Evolutionary conservation across 2,888 invertebrate genomes (phyloP).

Genomic region (Sabatieria punctata): DNA sequence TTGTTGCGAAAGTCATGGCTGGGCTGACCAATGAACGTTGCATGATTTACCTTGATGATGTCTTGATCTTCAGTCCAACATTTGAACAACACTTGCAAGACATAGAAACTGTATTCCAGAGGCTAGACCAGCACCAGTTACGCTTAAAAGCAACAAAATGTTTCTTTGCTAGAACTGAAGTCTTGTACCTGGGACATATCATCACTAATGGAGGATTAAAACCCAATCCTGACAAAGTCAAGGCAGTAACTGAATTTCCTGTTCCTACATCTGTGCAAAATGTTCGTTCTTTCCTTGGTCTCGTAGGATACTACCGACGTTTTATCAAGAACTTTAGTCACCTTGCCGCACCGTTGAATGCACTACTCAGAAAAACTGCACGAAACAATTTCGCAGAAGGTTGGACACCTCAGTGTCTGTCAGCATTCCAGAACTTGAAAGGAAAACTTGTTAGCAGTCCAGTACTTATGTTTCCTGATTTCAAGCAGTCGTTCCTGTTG

Average conservation of each 20-base stretch:
- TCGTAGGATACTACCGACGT: background rate
- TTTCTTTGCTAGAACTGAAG: background rate
- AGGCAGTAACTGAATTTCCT: background rate
- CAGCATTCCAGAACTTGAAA: too few species aligned
- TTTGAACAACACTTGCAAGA: background rate
- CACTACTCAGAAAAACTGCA: background rate
- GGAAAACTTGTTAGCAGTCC: too few species aligned
- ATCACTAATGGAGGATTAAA: background rate
- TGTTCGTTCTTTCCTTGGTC: background rate
- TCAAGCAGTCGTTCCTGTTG: too few species aligned
- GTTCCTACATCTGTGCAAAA: background rate
- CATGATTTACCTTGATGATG: background rate
- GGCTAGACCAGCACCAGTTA: background rate
- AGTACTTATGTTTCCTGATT: too few species aligned
- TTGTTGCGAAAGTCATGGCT: constrained; percentile 5
- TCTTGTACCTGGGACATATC: background rate
- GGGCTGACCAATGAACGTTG: background rate
- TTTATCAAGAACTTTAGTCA: background rate
- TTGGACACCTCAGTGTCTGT: too few species aligned
- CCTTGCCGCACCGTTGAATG: background rate
- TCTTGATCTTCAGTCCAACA: background rate
- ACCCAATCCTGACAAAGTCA: background rate
- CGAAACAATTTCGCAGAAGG: background rate
- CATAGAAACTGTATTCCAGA: background rate
- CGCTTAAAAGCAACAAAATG: background rate